phyloP scores from a whole-genome alignment of 35 echinoderm and acorn worm genomes.

The Nesometra sesokonis region DNA sequence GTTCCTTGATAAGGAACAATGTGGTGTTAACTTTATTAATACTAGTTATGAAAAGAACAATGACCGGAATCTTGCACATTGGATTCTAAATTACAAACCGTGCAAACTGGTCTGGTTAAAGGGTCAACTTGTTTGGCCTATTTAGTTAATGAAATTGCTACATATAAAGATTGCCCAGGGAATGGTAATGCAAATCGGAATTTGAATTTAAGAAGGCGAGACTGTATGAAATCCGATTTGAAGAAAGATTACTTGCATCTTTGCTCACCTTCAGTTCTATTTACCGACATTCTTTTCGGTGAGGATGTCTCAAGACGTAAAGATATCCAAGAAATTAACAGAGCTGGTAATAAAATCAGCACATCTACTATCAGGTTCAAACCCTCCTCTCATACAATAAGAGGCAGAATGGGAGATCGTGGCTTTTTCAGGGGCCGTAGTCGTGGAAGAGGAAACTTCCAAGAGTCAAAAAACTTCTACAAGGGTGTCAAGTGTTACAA shows the following conservation, averaged over 20 bases:
- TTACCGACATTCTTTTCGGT: constrained; percentile 16
- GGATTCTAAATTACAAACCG: neutral
- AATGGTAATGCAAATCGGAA: neutral
- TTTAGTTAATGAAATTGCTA: neutral
- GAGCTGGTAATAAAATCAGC: neutral
- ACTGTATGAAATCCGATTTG: constrained; percentile 8
- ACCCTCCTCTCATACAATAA: neutral
- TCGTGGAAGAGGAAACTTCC: neutral
- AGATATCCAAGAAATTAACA: constrained; percentile 26
- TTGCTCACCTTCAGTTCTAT: neutral
- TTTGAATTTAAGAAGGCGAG: neutral
- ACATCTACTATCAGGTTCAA: neutral
- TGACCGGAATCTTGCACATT: no score
- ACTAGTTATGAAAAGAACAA: neutral
- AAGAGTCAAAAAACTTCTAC: neutral
- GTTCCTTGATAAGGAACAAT: neutral
- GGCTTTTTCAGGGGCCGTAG: neutral
- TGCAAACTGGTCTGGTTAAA: neutral
- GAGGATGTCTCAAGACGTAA: constrained; percentile 24
- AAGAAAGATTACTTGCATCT: constrained; percentile 22
- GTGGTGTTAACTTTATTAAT: neutral
- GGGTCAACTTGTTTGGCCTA: neutral
- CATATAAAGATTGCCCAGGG: neutral
- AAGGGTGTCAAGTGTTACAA: neutral
- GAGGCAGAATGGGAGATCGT: neutral